Conservation (phyloP, 1,140 invertebrate species). For the Bathynomus jamesi region DNA sequence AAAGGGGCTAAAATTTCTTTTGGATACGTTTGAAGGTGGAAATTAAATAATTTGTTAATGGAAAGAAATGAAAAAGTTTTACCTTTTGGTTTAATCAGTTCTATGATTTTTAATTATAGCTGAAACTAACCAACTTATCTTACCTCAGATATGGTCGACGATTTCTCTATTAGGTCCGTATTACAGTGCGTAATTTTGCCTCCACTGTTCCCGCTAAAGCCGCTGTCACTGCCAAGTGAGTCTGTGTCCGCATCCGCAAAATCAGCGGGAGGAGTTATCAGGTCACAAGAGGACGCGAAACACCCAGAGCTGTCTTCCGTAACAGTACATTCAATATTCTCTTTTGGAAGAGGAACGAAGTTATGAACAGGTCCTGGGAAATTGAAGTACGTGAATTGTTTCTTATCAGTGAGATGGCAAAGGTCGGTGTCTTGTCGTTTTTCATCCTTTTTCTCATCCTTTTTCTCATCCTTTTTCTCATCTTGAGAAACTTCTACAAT, state of each 20-base stretch:
- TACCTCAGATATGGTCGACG: background rate
- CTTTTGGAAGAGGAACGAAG: background rate
- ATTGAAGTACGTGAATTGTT: conserved; percentile 1
- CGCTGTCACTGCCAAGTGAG: conserved; percentile 27
- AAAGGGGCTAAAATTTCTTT: background rate
- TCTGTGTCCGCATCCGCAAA: conserved; percentile 21
- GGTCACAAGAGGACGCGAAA: conserved; percentile 4
- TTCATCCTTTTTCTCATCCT: conserved; percentile 3
- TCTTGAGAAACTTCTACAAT: conserved; percentile 12
- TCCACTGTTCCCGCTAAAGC: conserved; percentile 26
- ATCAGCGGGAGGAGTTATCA: conserved; percentile 23
- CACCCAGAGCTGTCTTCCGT: conserved; percentile 12
- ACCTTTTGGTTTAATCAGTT: no score
- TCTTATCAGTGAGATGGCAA: conserved; percentile 9
- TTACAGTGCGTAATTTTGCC: background rate
- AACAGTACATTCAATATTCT: conserved; percentile 3
- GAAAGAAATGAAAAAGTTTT: no score
- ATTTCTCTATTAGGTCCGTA: conserved; percentile 8
- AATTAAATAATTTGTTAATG: no score
- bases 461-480: background rate
- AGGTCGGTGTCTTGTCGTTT: conserved; percentile 3
- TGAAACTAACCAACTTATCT: conserved; percentile 15
- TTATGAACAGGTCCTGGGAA: background rate
- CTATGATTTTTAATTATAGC: background rate
- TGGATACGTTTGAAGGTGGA: background rate